Evolutionary conservation across 1,140 invertebrate genomes (phyloP).

Genomic region (Drosophila mayri): DNA sequence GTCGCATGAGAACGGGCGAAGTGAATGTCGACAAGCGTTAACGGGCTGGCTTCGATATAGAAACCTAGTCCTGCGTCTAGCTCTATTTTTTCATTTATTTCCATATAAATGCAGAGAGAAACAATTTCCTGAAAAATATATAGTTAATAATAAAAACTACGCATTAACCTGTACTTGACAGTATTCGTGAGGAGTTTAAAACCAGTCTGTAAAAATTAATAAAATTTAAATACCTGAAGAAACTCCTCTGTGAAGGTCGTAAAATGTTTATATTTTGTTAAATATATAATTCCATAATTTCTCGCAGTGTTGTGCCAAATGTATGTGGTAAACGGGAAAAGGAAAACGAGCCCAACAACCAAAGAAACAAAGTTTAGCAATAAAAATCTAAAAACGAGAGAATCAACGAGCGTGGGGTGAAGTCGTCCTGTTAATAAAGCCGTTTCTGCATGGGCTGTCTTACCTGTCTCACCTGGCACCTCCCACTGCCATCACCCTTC

Average conservation of each 20-base stretch:
- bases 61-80: constrained; percentile 25
- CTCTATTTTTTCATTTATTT: constrained; percentile 38
- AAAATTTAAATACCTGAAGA: too few species aligned
- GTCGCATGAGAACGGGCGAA: constrained; percentile 67
- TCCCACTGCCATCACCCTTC: not conserved
- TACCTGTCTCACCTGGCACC: constrained; percentile 33
- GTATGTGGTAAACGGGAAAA: constrained; percentile 41
- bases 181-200: too few species aligned
- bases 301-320: constrained; percentile 38
- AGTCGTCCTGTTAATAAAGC: constrained; percentile 70
- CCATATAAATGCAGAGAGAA: not conserved
- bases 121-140: not conserved
- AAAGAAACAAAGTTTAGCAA: constrained; percentile 78
- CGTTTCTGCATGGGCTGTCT: constrained; percentile 70
- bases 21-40: constrained; percentile 56
- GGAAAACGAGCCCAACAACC: constrained; percentile 32
- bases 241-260: too few species aligned
- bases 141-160: not conserved
- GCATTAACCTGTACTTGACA: too few species aligned
- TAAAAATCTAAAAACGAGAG: constrained; percentile 74
- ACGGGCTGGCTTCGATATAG: constrained; percentile 65
- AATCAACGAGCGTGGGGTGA: constrained; percentile 1
- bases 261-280: not conserved
- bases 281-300: not conserved
- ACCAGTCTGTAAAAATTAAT: too few species aligned